Percentiles rank a stretch among this genome's conserved stretches.
Conservation (phyloP, 1,140 invertebrate genomes). For the Camponotus pennsylvanicus region DNA sequence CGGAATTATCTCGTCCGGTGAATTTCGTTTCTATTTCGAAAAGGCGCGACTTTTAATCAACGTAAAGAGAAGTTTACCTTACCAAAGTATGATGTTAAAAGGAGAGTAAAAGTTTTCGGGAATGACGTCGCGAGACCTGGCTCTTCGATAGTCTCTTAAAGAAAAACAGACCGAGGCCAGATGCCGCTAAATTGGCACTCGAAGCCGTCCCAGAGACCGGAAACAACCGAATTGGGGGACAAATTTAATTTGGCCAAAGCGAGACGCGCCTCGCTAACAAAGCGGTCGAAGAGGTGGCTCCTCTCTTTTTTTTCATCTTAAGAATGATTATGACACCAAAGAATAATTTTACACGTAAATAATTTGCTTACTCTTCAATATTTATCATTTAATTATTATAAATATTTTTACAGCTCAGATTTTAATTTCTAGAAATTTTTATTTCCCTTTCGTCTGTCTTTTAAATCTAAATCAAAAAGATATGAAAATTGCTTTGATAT, state of each 20-base stretch:
- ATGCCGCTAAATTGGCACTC: slow-evolving; percentile 77
- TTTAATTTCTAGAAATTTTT: neutral
- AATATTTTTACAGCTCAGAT: neutral
- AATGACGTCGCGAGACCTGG: slow-evolving; percentile 33
- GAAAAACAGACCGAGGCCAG: slow-evolving; percentile 77
- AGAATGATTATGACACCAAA: neutral
- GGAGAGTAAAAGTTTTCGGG: slow-evolving; percentile 29
- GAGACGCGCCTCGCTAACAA: slow-evolving; percentile 38
- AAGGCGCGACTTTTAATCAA: slow-evolving; percentile 50
- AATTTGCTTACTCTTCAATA: neutral
- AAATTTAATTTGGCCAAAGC: slow-evolving; percentile 74
- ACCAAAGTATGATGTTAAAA: slow-evolving; percentile 64
- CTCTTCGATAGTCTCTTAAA: slow-evolving; percentile 67
- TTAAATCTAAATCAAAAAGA: neutral
- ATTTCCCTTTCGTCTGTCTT: neutral
- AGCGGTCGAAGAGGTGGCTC: neutral
- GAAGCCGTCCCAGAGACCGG: slow-evolving; percentile 71
- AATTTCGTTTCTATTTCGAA: slow-evolving; percentile 17
- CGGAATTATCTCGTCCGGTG: slow-evolving; percentile 1
- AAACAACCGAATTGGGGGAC: slow-evolving; percentile 74
- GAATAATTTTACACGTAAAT: neutral
- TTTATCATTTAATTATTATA: neutral
- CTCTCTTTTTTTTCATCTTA: slow-evolving; percentile 10
- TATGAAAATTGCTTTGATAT: neutral
- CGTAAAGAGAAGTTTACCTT: slow-evolving; percentile 63